Percentiles rank a stretch among this genome's conserved stretches.
Conservation (phyloP, 2,113 vertebrate species). For the Pipra filicauda region DNA sequence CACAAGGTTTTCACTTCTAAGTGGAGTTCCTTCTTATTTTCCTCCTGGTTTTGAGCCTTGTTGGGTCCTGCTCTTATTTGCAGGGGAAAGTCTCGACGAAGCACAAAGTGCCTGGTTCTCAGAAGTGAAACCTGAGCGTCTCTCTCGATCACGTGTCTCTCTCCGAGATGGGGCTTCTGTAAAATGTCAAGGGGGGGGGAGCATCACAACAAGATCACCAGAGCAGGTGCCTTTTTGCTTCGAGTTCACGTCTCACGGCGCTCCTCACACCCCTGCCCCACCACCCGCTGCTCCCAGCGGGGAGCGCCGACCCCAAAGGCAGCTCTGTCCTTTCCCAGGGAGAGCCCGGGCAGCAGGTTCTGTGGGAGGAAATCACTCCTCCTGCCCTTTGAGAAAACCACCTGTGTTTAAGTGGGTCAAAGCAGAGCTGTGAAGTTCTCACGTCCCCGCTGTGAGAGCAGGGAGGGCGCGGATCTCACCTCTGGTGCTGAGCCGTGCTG, state of each 20-base stretch:
- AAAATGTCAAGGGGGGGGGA: background rate
- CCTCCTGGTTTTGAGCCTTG: background rate
- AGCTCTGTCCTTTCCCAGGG: background rate
- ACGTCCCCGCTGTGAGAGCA: background rate
- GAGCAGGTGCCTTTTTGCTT: background rate
- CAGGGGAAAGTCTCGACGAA: background rate
- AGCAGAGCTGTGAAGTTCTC: background rate
- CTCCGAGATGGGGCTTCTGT: background rate
- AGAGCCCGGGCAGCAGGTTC: background rate
- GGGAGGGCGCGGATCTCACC: background rate
- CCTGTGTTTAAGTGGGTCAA: background rate
- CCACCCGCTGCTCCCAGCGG: background rate
- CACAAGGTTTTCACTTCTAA: background rate
- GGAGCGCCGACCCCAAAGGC: accelerated
- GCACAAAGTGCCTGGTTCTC: background rate
- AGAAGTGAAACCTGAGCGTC: background rate
- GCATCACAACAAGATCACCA: background rate
- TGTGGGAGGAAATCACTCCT: background rate
- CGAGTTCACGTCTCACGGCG: accelerated
- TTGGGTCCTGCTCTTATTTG: background rate
- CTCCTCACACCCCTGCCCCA: background rate
- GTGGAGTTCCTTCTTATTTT: background rate
- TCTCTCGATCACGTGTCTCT: background rate
- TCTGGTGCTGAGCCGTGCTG: background rate
- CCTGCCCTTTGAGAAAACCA: background rate